Percentiles rank a stretch among this genome's conserved stretches.
Conservation (phyloP, 2,113 vertebrate species). For the Serilophus lunatus region DNA sequence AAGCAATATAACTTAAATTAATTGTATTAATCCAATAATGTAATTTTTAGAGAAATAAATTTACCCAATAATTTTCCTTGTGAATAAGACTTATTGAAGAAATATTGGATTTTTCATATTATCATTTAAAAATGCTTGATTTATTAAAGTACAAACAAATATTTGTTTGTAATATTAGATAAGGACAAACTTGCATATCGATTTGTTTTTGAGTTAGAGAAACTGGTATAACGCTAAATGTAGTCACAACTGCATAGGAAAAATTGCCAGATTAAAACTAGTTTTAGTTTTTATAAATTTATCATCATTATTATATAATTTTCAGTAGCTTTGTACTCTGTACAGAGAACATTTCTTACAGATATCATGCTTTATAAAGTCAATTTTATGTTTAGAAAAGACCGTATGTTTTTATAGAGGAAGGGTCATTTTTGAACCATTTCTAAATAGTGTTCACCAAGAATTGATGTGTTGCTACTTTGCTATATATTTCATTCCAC, state of each 20-base stretch:
- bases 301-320: not conserved
- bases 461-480: not conserved
- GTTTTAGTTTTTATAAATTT: not conserved
- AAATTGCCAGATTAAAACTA: not conserved
- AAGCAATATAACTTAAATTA: not conserved
- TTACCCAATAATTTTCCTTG: not conserved
- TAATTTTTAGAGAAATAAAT: not conserved
- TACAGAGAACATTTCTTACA: not conserved
- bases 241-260: not conserved
- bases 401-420: not conserved
- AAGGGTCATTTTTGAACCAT: not conserved
- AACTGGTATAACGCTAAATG: not conserved
- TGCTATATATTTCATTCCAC: not conserved
- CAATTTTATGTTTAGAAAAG: not conserved
- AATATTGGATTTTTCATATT: not conserved
- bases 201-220: not conserved
- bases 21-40: not conserved
- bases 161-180: not conserved
- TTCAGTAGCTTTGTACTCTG: not conserved
- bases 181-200: not conserved
- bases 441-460: not conserved
- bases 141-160: not conserved
- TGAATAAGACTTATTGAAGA: not conserved
- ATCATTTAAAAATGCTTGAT: not conserved
- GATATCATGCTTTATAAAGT: accelerated